Evolutionary conservation across 2,888 invertebrate species (phyloP).

Genomic region (Teleogryllus oceanicus): DNA sequence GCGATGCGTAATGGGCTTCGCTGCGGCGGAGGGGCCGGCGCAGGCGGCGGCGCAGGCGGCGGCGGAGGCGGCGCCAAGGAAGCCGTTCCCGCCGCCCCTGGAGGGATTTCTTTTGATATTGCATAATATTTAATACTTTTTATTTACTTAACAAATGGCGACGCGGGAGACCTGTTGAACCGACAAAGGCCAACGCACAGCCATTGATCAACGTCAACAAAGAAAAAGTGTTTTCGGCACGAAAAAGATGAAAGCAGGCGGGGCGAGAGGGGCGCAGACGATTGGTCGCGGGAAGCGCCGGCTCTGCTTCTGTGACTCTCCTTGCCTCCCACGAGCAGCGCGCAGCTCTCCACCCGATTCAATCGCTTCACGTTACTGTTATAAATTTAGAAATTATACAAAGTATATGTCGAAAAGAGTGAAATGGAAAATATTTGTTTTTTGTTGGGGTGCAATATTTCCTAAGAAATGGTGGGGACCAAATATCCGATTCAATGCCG

Average conservation of each 20-base stretch:
- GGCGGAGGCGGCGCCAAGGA: neutral
- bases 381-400: too few relatives aligned
- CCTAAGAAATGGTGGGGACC: too few relatives aligned
- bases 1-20: too few relatives aligned
- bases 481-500: too few relatives aligned
- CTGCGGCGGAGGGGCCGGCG: too few relatives aligned
- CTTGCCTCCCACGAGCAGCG: neutral
- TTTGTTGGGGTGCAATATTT: too few relatives aligned
- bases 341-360: neutral
- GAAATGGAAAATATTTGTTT: too few relatives aligned
- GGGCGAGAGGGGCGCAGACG: neutral
- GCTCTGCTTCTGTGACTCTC: neutral
- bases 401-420: too few relatives aligned
- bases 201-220: conserved; percentile 18
- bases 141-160: neutral
- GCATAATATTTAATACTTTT: neutral
- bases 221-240: neutral
- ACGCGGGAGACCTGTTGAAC: neutral
- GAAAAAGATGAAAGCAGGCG: conserved; percentile 1
- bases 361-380: too few relatives aligned
- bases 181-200: neutral
- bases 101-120: neutral
- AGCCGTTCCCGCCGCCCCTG: neutral
- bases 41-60: too few relatives aligned
- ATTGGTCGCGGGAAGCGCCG: neutral